A percentile compares a stretch with the other conserved stretches of the same genome.
Conservation (phyloP, 2,113 vertebrate species). For the Acrocephalus arundinaceus region DNA sequence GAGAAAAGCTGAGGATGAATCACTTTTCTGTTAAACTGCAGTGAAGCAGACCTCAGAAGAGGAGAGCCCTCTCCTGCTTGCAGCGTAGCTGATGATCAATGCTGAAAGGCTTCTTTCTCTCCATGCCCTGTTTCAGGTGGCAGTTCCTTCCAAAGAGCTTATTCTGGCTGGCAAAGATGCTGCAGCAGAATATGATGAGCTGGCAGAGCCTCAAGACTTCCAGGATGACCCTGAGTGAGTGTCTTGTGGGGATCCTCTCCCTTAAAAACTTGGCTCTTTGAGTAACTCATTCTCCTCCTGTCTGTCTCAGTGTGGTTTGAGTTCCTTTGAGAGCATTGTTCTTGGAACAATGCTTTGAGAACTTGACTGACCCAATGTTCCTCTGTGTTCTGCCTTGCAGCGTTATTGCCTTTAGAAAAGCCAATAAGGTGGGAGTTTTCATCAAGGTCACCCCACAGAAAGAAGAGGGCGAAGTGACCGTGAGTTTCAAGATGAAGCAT, state of each 20-base stretch:
- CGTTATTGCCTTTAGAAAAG: conserved; percentile 94
- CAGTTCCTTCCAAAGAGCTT: conserved; percentile 89
- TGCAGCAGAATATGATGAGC: conserved; percentile 94
- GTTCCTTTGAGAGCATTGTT: background rate
- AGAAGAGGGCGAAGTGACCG: conserved; percentile 87
- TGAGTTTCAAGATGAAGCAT: conserved; percentile 94
- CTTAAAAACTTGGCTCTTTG: background rate
- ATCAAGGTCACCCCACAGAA: conserved; percentile 94
- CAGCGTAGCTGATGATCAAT: background rate
- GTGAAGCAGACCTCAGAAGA: background rate
- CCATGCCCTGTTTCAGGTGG: conserved; percentile 74
- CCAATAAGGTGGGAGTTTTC: conserved; percentile 98
- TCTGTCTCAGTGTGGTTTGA: background rate
- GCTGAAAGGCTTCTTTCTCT: background rate
- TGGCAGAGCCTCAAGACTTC: conserved; percentile 97
- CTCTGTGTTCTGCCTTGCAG: conserved; percentile 70
- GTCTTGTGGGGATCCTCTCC: background rate
- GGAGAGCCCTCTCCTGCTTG: background rate
- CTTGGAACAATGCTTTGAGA: background rate
- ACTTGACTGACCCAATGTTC: background rate
- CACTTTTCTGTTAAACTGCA: background rate
- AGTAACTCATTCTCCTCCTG: background rate
- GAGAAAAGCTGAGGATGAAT: background rate
- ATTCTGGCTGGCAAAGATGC: conserved; percentile 94
- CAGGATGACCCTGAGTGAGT: conserved; percentile 98